Evolutionary conservation across 2,888 invertebrate genomes (phyloP), one percentile per base, ranked within the genome.

Genomic region (Slavum lentiscoides): DNA sequence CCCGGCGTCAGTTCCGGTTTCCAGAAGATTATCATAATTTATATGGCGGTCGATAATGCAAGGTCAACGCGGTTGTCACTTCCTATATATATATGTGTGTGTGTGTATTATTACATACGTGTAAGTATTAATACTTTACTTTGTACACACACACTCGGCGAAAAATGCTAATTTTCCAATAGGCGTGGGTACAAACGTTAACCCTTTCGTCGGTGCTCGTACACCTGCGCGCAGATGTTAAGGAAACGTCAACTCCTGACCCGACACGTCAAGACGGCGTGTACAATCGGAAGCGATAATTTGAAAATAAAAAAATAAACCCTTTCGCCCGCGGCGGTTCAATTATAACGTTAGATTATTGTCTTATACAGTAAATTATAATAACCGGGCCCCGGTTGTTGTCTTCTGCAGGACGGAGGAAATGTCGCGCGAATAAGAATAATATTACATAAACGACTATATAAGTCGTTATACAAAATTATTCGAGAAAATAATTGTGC

Each of bases 21-120:
- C 80, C 23, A 70, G 80, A 72, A 80, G 80, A 80, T 72, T 80
- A 80, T 72, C 72, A 72, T 80, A 80, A 80, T 80, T 80, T 72
- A 77, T 80, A 77, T 64, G n/a, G 53, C 68, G 58, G 39, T n/a
- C 21, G 69, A 2, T n/a, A 30, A 11, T 30, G 64, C 66, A 67
- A 75, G 75, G 75, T 67, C 58, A 58, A 75, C 67, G 67, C 66
- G 66, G 58, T 75, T 67, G 75, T 75, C 67, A 58, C 58, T 75
- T 75, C 75, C 75, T 66, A 74, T 74, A 66, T n/a, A n/a, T n/a
- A n/a, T n/a, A n/a, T n/a, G n/a, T n/a, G n/a, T n/a, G n/a, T 49
- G 53, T 15, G 53, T 53, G n/a, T 17, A 53, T 13, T 17, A 53
- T 53, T 2, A 53, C 13, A 53, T 1, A 15, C 53, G 53, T 53